Conservation (phyloP, 2,113 vertebrate genomes). For the Machaerirhynchus nigripectus region DNA sequence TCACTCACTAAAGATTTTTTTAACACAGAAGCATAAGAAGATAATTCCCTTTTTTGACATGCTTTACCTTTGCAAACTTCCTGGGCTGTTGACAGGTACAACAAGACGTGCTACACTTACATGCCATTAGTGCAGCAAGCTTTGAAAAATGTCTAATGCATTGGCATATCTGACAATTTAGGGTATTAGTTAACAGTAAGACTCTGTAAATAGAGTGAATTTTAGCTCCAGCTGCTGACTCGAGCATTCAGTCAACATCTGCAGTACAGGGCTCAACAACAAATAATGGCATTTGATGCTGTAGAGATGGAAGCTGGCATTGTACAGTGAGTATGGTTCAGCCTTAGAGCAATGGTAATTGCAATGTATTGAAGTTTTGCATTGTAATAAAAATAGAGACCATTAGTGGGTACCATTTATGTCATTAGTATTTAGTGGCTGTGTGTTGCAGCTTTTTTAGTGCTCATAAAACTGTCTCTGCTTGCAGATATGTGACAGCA, state of each 20-base stretch:
- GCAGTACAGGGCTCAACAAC: background rate
- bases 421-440: constrained; percentile 84
- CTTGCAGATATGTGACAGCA: constrained; percentile 85
- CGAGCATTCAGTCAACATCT: constrained; percentile 6
- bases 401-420: constrained; percentile 91
- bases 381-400: constrained; percentile 83
- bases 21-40: background rate
- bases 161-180: constrained; percentile 52
- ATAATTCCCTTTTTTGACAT: constrained; percentile 21
- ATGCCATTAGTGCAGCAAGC: constrained; percentile 20
- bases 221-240: constrained; percentile 18
- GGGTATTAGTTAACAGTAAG: constrained; percentile 41
- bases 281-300: constrained; percentile 17
- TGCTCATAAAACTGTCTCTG: constrained; percentile 91
- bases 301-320: background rate
- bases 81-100: constrained; percentile 40
- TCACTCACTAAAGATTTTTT: background rate
- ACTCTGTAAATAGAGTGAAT: constrained; percentile 27
- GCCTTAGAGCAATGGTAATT: constrained; percentile 80
- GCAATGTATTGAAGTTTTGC: constrained; percentile 81
- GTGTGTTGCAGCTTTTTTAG: constrained; percentile 88
- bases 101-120: background rate
- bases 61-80: constrained; percentile 42
- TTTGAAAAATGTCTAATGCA: constrained; percentile 37
- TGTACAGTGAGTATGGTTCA: constrained; percentile 40